Evolutionary conservation across 2,797 vertebrate genomes (phyloP).

Genomic region (Pipistrellus pipistrellus): DNA sequence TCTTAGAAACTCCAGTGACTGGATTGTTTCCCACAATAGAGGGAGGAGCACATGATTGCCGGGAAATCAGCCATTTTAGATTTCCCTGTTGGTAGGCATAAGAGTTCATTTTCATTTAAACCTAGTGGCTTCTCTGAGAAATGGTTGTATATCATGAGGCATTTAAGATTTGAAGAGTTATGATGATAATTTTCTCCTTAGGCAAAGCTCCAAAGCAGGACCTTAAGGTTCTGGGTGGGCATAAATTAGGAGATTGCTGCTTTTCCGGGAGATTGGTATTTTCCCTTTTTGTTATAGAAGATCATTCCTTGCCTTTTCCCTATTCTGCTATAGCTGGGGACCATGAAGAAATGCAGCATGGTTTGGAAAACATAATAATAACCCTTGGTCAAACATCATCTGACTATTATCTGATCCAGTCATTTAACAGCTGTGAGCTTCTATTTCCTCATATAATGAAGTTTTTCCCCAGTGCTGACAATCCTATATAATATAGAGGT

Average conservation of each 20-base stretch:
- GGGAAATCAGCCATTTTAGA: conserved; percentile 70
- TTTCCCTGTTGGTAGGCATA: conserved; percentile 78
- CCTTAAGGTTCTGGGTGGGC: conserved; percentile 39
- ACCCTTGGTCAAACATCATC: neutral
- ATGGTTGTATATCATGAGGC: conserved; percentile 65
- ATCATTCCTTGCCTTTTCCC: neutral
- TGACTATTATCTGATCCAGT: neutral
- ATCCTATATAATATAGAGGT: no score
- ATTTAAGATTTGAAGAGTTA: conserved; percentile 74
- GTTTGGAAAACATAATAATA: conserved; percentile 15
- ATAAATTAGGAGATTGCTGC: neutral
- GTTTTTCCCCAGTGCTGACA: neutral
- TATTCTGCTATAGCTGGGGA: neutral
- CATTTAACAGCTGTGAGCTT: neutral
- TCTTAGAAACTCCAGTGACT: conserved; percentile 77
- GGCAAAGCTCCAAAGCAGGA: conserved; percentile 12
- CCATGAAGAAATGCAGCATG: neutral
- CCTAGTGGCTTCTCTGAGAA: conserved; percentile 71
- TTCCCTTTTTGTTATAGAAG: neutral
- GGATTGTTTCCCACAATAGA: conserved; percentile 58
- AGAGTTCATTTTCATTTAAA: conserved; percentile 80
- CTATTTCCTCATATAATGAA: neutral
- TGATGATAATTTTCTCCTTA: conserved; percentile 51
- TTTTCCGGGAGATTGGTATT: neutral
- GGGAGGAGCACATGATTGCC: conserved; percentile 69